These are phyloP conservation scores for Amphipyra berbera DNA, from an alignment of 2,888 invertebrate species.

Conservation along the genomic window DNA sequence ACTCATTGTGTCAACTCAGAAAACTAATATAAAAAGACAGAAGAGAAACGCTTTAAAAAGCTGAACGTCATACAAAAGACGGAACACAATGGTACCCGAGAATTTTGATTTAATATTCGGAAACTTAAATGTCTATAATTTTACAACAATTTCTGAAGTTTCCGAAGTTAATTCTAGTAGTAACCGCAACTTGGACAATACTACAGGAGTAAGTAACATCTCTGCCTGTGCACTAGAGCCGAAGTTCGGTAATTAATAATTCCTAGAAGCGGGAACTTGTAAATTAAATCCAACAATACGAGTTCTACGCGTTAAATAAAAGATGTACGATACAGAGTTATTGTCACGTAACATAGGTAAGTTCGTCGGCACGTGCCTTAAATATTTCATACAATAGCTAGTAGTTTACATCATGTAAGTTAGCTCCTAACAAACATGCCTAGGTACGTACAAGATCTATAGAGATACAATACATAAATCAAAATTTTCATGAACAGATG, in stretches of 20 bases:
- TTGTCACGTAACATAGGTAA: conserved; percentile 47
- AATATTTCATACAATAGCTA: conserved; percentile 50
- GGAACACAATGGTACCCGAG: conserved; percentile 48
- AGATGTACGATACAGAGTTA: conserved; percentile 46
- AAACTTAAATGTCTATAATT: conserved; percentile 59
- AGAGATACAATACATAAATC: conserved; percentile 23
- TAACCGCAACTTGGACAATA: conserved; percentile 67
- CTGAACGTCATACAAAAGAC: conserved; percentile 41
- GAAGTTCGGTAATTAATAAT: conserved; percentile 69
- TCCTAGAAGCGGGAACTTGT: conserved; percentile 56
- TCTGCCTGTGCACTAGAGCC: conserved; percentile 41
- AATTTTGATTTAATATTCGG: conserved; percentile 51
- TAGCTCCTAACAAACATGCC: conserved; percentile 22
- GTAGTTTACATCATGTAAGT: conserved; percentile 26
- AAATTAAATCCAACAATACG: conserved; percentile 49
- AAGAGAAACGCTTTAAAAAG: conserved; percentile 44
- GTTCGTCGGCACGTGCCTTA: conserved; percentile 44
- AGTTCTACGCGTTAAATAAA: conserved; percentile 43
- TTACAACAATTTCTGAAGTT: conserved; percentile 62
- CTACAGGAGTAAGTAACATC: conserved; percentile 60
- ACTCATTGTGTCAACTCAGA: conserved; percentile 71
- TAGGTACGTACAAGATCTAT: conserved; percentile 21
- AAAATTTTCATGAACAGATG: conserved; percentile 9
- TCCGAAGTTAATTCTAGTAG: conserved; percentile 56
- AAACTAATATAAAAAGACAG: conserved; percentile 60